Percentiles rank a stretch among this genome's conserved stretches.
phyloP scores from a whole-genome alignment of 2,888 invertebrate species.

The Pyralis farinalis region DNA sequence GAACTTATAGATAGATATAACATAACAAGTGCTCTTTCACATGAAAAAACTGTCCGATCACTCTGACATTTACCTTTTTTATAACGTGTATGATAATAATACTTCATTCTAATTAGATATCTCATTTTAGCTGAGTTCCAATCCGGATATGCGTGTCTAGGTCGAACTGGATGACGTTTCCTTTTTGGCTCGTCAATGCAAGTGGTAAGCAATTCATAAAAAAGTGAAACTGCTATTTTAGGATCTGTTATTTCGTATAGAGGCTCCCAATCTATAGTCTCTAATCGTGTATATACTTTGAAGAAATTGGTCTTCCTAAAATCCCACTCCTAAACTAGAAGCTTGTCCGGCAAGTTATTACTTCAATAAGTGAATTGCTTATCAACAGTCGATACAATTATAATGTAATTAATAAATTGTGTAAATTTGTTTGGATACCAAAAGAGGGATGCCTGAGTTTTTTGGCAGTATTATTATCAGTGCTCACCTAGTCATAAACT shows the following conservation, averaged over 20 bases:
- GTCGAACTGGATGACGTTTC: background rate
- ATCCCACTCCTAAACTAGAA: background rate
- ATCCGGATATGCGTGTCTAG: background rate
- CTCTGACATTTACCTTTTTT: background rate
- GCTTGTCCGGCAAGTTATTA: background rate
- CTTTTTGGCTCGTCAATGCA: background rate
- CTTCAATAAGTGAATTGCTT: background rate
- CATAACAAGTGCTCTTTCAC: background rate
- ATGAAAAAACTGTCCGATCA: background rate
- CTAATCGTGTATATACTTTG: background rate
- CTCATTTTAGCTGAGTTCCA: background rate
- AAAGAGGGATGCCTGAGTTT: too few relatives aligned
- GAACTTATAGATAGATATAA: too few relatives aligned
- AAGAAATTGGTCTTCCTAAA: background rate
- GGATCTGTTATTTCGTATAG: background rate
- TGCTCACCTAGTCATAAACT: too few relatives aligned
- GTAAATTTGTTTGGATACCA: too few relatives aligned
- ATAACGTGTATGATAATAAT: background rate
- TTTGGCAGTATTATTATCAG: too few relatives aligned
- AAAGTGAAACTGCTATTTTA: background rate
- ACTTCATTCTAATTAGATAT: background rate
- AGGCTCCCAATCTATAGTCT: background rate
- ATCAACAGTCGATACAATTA: too few relatives aligned
- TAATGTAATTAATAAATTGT: too few relatives aligned
- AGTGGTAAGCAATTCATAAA: background rate